A percentile compares a stretch with the other conserved stretches of the same genome.
Evolutionary conservation across 2,797 vertebrate species (phyloP).

Genomic region (Acipenser ruthenus): DNA sequence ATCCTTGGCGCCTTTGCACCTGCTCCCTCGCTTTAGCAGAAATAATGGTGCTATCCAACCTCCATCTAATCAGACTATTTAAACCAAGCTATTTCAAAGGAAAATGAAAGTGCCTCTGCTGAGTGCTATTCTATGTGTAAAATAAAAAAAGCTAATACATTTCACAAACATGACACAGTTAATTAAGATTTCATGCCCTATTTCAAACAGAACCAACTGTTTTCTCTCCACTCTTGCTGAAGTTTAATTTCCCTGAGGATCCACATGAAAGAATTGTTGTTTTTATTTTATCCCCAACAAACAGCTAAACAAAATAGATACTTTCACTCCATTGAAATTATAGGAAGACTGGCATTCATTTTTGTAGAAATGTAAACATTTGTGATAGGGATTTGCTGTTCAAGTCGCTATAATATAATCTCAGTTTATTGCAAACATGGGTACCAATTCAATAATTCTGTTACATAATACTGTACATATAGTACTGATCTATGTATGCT

Average conservation of each 20-base stretch:
- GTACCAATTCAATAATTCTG: no score
- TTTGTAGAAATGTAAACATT: no score
- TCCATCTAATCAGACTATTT: constrained; percentile 44
- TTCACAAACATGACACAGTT: constrained; percentile 50
- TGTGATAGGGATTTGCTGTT: no score
- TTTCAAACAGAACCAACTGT: constrained; percentile 42
- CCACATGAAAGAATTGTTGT: constrained; percentile 39
- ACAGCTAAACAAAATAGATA: no score
- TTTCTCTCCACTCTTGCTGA: constrained; percentile 17
- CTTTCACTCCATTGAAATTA: not conserved
- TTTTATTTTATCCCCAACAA: no score
- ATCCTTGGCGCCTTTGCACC: constrained; percentile 44
- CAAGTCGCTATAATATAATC: no score
- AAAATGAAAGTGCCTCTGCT: constrained; percentile 38
- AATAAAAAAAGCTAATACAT: constrained; percentile 37
- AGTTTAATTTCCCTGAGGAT: constrained; percentile 46
- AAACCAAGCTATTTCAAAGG: constrained; percentile 43
- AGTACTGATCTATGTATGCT: no score
- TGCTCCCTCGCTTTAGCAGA: constrained; percentile 29
- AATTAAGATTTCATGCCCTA: constrained; percentile 57
- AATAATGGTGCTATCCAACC: constrained; percentile 29
- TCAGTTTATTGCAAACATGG: no score
- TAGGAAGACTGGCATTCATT: no score
- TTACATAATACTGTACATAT: no score
- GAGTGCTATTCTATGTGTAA: constrained; percentile 30